Evolutionary conservation across 2,888 invertebrate species (phyloP), one percentile per base, ranked within the genome.

Genomic region (Lycocerus yunnanus): DNA sequence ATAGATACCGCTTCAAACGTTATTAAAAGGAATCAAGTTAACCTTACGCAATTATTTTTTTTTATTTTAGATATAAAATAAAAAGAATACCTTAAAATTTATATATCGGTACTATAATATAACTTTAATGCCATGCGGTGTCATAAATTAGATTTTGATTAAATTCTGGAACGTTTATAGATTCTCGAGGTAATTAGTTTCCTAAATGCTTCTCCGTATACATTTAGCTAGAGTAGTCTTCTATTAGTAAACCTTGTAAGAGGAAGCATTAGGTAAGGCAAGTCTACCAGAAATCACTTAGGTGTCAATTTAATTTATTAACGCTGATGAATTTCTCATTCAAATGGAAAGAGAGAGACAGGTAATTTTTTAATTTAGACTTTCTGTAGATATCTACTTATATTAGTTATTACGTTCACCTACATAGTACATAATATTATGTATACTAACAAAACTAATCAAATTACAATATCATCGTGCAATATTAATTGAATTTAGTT

Each of bases 301-400:
- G 71, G 77, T 76, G 77, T 77, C 79, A 79, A 81, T 80, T 73
- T 79, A 79, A 81, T 81, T 63, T 63, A 63, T 63, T 80, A 81
- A 72, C 60, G 73, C 68, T 78, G 78, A 80, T 78, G 80, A 79
- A 79, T 80, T 81, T 79, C 74, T 71, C 74, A 74, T 69, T 77
- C 79, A 76, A 80, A 80, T 78, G 78, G 77, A 73, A 59, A 72
- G 63, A 43, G 74, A 43, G 74, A 77, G 78, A 74, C 77, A 77
- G 77, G 74, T 77, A 74, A 61, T 58, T 70, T 71, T 68, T 69
- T 58, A 27, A 66, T 27, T 66, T n/a, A 66, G 9, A 15, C n/a
- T n/a, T 43, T 43, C 6, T 6, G 13, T 27, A 13, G 3, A 5
- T 43, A 1, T n/a, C 43, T 43, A 43, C n/a, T 43, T n/a, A 43